Conservation (phyloP, 2,797 vertebrate genomes). For the Alfaro cultratus region DNA sequence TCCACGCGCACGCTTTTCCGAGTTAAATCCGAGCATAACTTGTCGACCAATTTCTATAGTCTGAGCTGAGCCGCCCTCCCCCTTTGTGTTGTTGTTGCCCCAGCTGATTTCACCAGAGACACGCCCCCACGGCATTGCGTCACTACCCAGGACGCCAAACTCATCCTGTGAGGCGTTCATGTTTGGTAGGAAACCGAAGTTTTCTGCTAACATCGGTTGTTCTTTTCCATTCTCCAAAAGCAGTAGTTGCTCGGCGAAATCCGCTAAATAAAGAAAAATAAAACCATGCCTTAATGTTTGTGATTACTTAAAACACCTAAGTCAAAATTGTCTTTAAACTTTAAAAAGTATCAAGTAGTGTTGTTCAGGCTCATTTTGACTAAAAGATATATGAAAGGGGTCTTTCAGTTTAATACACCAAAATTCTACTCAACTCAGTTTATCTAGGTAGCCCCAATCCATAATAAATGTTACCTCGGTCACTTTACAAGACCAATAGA, state of each 20-base stretch:
- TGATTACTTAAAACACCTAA: background rate
- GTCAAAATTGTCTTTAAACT: background rate
- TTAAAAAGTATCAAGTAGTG: background rate
- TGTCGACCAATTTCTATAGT: constrained; percentile 20
- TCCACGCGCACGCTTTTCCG: constrained; percentile 12
- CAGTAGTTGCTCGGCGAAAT: fast-evolving
- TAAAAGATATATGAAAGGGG: background rate
- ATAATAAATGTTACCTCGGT: background rate
- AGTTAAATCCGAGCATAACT: constrained; percentile 33
- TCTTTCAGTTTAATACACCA: background rate
- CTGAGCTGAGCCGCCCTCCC: constrained; percentile 48
- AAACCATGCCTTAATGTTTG: background rate
- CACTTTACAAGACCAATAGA: background rate
- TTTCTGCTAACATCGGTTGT: fast-evolving
- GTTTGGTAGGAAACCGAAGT: background rate
- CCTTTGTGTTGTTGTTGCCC: constrained; percentile 80
- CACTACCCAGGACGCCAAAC: constrained; percentile 50
- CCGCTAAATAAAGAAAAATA: background rate
- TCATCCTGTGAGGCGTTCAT: constrained; percentile 54
- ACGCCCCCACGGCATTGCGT: constrained; percentile 73
- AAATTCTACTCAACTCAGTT: background rate
- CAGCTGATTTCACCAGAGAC: constrained; percentile 77
- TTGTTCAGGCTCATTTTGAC: background rate
- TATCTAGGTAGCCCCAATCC: background rate
- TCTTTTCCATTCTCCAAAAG: background rate